Evolutionary conservation across 1,140 invertebrate genomes (phyloP), one percentile per base, ranked within the genome.

Genomic region (Pygmarrhopalites habei): DNA sequence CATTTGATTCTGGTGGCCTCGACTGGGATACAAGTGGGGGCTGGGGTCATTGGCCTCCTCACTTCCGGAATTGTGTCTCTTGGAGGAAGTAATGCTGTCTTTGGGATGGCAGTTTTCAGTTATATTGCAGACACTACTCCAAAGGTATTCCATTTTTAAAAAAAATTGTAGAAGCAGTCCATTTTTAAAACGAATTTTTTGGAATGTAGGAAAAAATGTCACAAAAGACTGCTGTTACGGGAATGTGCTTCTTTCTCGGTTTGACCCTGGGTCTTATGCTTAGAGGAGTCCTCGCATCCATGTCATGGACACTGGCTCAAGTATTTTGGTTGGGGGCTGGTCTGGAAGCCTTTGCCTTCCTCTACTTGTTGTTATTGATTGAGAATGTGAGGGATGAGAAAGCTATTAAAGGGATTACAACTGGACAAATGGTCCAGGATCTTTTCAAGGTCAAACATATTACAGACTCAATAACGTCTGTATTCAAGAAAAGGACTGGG

Each of bases 101-200:
- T 58, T 23, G 35, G 52, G 7, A 91, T 92, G 85, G 87, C 87
- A 15, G 84, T 89, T 32, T 93, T 92, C 74, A 92, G 89, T 73
- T 93, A 92, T 71, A 87, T 94, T 44, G 87, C 84, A 1, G 89
- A 93, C 73, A 85, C 91, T 10, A 91, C 89, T 0, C 85, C 84
- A 5, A 81, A 87, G 55, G n/a, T n/a, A n/a, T n/a, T n/a, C n/a
- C n/a, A n/a, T n/a, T n/a, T n/a, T n/a, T n/a, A n/a, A n/a, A n/a
- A n/a, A n/a, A n/a, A n/a, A n/a, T n/a, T n/a, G n/a, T n/a, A n/a
- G n/a, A n/a, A n/a, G n/a, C n/a, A n/a, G n/a, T n/a, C n/a, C n/a
- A n/a, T n/a, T n/a, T n/a, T n/a, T n/a, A n/a, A n/a, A n/a, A n/a
- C n/a, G n/a, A n/a, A n/a, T n/a, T n/a, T n/a, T n/a, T n/a, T n/a